Evolutionary conservation across 1,140 invertebrate species (phyloP), one percentile per base, ranked within the genome.

Genomic region (Trinorchestia longiramus): DNA sequence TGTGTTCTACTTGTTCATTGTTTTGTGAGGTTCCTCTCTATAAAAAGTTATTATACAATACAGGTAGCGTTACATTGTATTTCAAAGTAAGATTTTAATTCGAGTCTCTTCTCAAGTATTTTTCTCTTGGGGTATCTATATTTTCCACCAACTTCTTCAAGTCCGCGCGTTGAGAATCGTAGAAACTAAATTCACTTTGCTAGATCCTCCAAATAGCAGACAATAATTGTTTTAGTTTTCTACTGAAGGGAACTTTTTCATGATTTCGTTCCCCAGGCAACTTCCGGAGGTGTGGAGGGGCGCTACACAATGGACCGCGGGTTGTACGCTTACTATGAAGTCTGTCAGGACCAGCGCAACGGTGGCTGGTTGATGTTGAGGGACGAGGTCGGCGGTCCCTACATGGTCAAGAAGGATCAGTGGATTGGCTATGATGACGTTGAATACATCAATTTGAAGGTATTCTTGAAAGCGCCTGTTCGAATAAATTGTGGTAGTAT

Each of bases 391-490:
- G 98, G 98, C 17, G 98, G 98, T 57, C 98, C 98, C 0, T 99
- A 98, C 97, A 97, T 98, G 28, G 98, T 98, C 36, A 98, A 98
- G 44, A 98, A 98, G 23, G 98, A 98, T 97, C 98, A 99, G 97
- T 99, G 99, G 99, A 98, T 99, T 88, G 98, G 98, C 0, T 99
- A 98, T 97, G 99, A 99, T 96, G 98, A 98, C 97, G 97, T 97
- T 0, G 97, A 98, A 41, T 98, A 98, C 53, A 97, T 98, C 44
- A 97, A 97, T 96, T 97, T 98, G 96, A 99, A 99, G 98, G 98
- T 98, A 97, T 43, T 45, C 92, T 11, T 42, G 36, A 4, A 8
- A 15, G 88, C n/a, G 41, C 36, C 15, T 77, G 36, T 28, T 36
- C 3, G 62, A 36, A 28, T 53, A 77, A 77, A 77, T 77, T 36